Evolutionary conservation across 2,888 invertebrate genomes (phyloP).

Genomic region (Oasisia sp.): DNA sequence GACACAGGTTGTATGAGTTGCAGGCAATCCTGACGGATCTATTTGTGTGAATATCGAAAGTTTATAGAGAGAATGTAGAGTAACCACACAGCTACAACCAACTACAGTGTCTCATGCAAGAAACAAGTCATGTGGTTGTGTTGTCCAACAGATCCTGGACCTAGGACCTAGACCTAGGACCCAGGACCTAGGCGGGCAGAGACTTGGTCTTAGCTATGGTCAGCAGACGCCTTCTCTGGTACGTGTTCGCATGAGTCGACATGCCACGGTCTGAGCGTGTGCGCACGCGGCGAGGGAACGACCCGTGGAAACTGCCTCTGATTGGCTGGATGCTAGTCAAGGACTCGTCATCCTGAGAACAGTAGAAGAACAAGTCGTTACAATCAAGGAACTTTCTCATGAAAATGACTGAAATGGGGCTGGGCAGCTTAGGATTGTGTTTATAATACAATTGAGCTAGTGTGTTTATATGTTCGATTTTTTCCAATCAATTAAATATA

Average conservation of each 20-base stretch:
- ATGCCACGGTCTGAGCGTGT: neutral
- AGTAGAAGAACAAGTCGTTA: neutral
- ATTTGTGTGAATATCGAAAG: neutral
- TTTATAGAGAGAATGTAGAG: neutral
- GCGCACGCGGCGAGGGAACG: neutral
- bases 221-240: neutral
- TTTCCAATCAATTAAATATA: too few species aligned
- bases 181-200: neutral
- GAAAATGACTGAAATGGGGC: neutral
- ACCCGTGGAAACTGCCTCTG: neutral
- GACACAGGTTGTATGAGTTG: neutral
- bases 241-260: neutral
- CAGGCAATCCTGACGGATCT: neutral
- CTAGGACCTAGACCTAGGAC: too few species aligned
- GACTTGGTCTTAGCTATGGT: neutral
- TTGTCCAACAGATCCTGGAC: neutral
- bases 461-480: too few species aligned
- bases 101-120: neutral
- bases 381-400: neutral
- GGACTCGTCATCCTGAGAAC: neutral
- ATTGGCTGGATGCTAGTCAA: neutral
- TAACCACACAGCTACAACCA: neutral
- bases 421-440: too few species aligned
- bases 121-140: neutral
- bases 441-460: too few species aligned